Base-by-base conservation (phyloP, 2,888 invertebrate species). In the Eulithis prunata region DNA sequence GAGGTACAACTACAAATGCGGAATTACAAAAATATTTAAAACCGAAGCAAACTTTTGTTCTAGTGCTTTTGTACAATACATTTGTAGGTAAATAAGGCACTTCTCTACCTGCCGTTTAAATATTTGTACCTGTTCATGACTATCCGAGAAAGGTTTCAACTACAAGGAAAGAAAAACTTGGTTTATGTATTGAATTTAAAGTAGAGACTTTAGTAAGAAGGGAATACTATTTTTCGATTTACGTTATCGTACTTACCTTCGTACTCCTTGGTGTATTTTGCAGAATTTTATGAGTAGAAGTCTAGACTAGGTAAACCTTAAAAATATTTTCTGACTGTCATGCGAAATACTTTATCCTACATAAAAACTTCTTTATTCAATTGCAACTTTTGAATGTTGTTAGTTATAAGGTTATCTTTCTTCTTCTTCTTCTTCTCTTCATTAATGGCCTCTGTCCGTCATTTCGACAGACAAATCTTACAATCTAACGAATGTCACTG, bases 81-180 rank as follows among this genome's bases (percentile, higher is more conserved):
- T 75, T 79, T 75, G 78, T 75, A 79, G 72, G 76, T 78, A 79
- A 77, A 81, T 66, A 64, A 84, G 81, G 81, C 83, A 82, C 80
- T 84, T 78, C 73, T 83, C 85, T 89, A 91, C 85, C 89, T 86
- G 88, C 82, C 76, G 61, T 64, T 82, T 83, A 77, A 76, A 77
- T 77, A 81, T 14, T 84, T 85, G 85, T 93, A 93, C 93, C 93
- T 93, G 93, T 84, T 93, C 89, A 83, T 93, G 90, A 89, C 93
- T 93, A 90, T 93, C 93, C 93, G 93, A 93, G 84, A 88, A 93
- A 85, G 93, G 93, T 89, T 91, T 91, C 88, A 93, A 91, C 93
- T 93, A 93, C 91, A 93, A 90, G 88, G 86, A 89, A 86, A 86
- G 82, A 89, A 90, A 74, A 72, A 72, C 57, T 69, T 66, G 54